Percentiles rank a stretch among this genome's conserved stretches.
Conservation (phyloP, 2,888 invertebrate genomes). For the Hirtodrosophila duncani region DNA sequence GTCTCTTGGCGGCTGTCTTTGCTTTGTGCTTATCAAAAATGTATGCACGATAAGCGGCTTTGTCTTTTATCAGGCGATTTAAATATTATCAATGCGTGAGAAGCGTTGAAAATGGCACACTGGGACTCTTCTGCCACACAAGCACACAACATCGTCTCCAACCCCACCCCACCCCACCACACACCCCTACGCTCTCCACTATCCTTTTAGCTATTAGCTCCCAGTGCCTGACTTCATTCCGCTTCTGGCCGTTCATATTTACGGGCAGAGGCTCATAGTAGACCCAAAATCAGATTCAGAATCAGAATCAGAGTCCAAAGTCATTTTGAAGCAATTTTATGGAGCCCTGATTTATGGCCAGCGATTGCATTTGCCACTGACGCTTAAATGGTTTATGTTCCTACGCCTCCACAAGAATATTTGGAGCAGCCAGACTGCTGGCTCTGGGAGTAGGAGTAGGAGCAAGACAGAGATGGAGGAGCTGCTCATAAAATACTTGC, state of each 20-base stretch:
- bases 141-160: background rate
- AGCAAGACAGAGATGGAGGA: too few species aligned
- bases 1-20: slow-evolving; percentile 31
- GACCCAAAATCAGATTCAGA: too few species aligned
- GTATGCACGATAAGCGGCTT: slow-evolving; percentile 37
- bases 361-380: slow-evolving; percentile 57
- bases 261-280: too few species aligned
- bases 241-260: too few species aligned
- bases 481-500: too few species aligned
- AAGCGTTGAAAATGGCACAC: slow-evolving; percentile 22
- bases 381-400: slow-evolving; percentile 50
- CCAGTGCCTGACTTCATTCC: slow-evolving; percentile 15
- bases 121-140: background rate
- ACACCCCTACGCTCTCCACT: background rate
- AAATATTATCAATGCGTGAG: slow-evolving; percentile 44
- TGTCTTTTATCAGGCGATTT: slow-evolving; percentile 47
- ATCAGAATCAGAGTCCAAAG: background rate
- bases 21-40: slow-evolving; percentile 35
- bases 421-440: too few species aligned
- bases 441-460: too few species aligned
- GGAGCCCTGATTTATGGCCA: slow-evolving; percentile 53
- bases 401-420: slow-evolving; percentile 1
- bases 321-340: slow-evolving; percentile 40
- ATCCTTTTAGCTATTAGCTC: too few species aligned
- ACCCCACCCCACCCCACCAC: background rate